Conservation (phyloP, 2,797 vertebrate genomes). For the Argyrosomus regius region DNA sequence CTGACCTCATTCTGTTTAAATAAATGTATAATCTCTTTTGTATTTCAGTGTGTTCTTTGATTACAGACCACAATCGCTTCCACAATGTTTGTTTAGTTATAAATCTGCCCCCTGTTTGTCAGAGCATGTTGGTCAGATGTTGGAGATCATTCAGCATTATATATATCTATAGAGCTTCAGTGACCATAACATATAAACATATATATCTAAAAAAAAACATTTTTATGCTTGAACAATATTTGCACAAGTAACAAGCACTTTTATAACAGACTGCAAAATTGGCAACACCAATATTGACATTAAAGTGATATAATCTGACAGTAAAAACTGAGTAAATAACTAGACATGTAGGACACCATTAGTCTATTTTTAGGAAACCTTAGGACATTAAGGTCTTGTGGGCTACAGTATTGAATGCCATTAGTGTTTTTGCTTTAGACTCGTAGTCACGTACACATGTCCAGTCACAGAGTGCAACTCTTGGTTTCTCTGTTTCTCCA, state of each 20-base stretch:
- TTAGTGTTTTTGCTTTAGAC: slow-evolving; percentile 38
- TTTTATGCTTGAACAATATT: not conserved
- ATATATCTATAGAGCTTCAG: not conserved
- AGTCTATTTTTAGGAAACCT: slow-evolving; percentile 4
- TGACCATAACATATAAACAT: not conserved
- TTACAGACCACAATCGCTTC: not conserved
- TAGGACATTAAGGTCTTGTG: not conserved
- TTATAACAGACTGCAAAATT: not conserved
- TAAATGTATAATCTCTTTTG: not conserved
- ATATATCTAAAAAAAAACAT: not conserved
- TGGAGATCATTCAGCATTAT: not conserved
- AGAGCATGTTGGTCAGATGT: not conserved
- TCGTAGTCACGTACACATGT: slow-evolving; percentile 24
- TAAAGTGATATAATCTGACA: slow-evolving; percentile 11
- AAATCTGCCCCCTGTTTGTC: slow-evolving; percentile 26
- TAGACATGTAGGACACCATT: not conserved
- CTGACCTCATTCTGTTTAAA: not conserved
- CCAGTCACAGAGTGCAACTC: slow-evolving; percentile 19
- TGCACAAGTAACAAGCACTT: not conserved
- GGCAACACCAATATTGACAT: not conserved
- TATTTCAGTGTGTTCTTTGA: not conserved
- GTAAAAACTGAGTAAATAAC: not conserved
- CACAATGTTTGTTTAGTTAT: not conserved
- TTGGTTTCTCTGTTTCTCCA: slow-evolving; percentile 42
- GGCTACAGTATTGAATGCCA: slow-evolving; percentile 28